Conservation (phyloP, 2,888 invertebrate species). For the Apamea sordens region DNA sequence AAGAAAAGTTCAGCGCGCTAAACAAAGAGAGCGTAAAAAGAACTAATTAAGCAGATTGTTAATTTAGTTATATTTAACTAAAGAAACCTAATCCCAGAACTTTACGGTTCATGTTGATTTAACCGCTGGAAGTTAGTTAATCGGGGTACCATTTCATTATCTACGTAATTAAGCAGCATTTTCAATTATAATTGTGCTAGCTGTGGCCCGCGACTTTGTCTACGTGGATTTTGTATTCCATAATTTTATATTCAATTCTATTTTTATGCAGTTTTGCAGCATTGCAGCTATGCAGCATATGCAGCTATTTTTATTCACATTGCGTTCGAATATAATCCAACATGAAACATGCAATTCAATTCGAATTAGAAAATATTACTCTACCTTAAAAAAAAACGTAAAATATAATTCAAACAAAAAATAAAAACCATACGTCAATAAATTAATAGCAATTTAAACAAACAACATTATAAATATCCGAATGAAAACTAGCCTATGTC, state of each 20-base stretch:
- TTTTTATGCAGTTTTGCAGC: no score
- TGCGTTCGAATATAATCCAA: no score
- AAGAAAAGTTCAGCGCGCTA: slow-evolving; percentile 13
- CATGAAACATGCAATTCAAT: no score
- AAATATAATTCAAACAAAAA: no score
- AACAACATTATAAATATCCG: neutral
- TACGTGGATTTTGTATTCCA: neutral
- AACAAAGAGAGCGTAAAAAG: slow-evolving; percentile 6
- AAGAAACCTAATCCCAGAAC: neutral
- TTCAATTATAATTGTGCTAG: slow-evolving; percentile 5
- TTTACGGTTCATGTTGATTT: slow-evolving; percentile 13
- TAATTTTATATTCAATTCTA: neutral
- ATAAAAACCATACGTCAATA: no score
- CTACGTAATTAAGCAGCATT: slow-evolving; percentile 1
- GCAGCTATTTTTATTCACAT: no score
- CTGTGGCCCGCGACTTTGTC: neutral
- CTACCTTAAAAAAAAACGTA: no score
- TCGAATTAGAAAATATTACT: no score
- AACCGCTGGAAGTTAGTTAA: slow-evolving; percentile 17
- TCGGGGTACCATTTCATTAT: slow-evolving; percentile 5
- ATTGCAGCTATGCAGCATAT: no score
- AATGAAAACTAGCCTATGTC: neutral
- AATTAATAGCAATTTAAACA: no score
- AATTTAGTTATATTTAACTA: slow-evolving; percentile 25
- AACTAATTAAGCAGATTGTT: slow-evolving; percentile 21